These are phyloP conservation scores for Ophonus ardosiacus DNA, from an alignment of 2,888 invertebrate species.

Conservation along the genomic window DNA sequence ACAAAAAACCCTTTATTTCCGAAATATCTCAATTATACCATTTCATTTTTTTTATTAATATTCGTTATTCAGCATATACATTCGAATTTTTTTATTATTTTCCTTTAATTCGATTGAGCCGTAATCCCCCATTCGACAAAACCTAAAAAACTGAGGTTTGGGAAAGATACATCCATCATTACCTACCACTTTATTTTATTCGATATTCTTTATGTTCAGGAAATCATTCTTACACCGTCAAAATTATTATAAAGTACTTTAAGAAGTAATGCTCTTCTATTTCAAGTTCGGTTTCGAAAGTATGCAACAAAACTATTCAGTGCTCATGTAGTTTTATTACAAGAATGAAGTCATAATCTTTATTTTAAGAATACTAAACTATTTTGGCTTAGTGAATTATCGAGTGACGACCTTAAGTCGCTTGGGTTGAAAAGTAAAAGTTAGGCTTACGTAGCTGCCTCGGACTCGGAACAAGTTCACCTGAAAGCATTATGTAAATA, in stretches of 20 bases:
- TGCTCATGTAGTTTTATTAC: not conserved
- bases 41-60: too few relatives aligned
- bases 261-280: not conserved
- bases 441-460: slow-evolving; percentile 5
- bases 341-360: not conserved
- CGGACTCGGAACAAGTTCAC: slow-evolving; percentile 10
- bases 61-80: too few relatives aligned
- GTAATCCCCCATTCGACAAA: too few relatives aligned
- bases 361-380: not conserved
- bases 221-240: not conserved
- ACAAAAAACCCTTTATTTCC: too few relatives aligned
- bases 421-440: slow-evolving; percentile 27
- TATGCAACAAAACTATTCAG: not conserved
- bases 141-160: too few relatives aligned
- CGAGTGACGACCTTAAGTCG: slow-evolving; percentile 11
- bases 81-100: too few relatives aligned
- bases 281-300: not conserved
- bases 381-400: not conserved
- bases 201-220: too few relatives aligned
- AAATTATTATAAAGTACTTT: not conserved
- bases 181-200: too few relatives aligned
- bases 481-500: slow-evolving; percentile 37
- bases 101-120: too few relatives aligned
- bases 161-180: too few relatives aligned
- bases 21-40: too few relatives aligned